These are phyloP conservation scores for Sericinus montela DNA, from an alignment of 2,888 invertebrate species.

Conservation along the genomic window DNA sequence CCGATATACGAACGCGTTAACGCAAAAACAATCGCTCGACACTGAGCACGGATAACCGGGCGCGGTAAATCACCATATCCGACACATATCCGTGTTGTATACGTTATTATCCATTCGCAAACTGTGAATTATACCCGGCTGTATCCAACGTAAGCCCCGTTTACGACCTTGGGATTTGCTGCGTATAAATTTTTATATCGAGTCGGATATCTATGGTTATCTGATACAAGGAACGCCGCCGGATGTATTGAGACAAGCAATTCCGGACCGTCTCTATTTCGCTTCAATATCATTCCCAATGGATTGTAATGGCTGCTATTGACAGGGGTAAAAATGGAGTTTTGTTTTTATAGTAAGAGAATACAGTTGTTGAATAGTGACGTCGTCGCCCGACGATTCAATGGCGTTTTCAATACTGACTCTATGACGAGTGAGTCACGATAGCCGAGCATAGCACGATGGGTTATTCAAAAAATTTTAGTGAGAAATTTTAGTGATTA, in stretches of 20 bases:
- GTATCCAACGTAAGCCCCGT: constrained; percentile 45
- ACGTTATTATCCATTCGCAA: constrained; percentile 32
- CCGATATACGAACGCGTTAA: not conserved
- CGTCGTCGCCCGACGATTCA: no score
- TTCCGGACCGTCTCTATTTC: constrained; percentile 2
- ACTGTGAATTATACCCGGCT: constrained; percentile 37
- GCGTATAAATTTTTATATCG: constrained; percentile 65
- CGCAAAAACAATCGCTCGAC: constrained; percentile 28
- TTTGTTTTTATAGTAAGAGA: not conserved
- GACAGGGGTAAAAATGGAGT: constrained; percentile 1
- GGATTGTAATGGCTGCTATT: constrained; percentile 9
- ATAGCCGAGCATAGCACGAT: no score
- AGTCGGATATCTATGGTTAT: constrained; percentile 32
- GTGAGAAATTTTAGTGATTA: no score
- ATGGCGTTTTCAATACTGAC: no score
- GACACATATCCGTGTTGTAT: constrained; percentile 24
- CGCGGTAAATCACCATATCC: constrained; percentile 23
- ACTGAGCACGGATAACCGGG: constrained; percentile 24
- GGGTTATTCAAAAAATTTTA: no score
- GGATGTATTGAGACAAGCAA: constrained; percentile 13
- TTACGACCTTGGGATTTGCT: constrained; percentile 50
- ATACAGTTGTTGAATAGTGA: no score
- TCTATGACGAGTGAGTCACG: no score
- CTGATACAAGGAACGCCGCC: constrained; percentile 4
- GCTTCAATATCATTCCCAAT: constrained; percentile 8